Evolutionary conservation across 2,797 vertebrate genomes (phyloP).

Genomic region (Triplophysa bombifrons): DNA sequence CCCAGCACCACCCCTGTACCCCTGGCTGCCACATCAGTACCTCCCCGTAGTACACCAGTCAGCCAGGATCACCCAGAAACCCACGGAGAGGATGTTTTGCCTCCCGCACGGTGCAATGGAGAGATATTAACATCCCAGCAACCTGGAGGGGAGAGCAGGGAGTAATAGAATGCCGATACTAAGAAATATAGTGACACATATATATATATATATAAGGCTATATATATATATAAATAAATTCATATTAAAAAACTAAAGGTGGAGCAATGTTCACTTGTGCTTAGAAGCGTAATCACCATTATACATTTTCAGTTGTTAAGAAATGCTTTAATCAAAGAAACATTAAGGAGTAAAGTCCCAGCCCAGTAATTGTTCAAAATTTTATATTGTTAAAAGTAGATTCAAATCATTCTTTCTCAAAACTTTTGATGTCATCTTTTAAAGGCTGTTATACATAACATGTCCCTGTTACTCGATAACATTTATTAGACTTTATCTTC

Average conservation of each 20-base stretch:
- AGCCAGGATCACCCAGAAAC: conserved; percentile 68
- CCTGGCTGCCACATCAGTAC: conserved; percentile 64
- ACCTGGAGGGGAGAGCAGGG: conserved; percentile 71
- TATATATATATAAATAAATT: conserved; percentile 18
- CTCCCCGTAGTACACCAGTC: conserved; percentile 67
- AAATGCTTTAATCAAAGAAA: conserved; percentile 10
- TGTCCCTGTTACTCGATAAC: background rate
- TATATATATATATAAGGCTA: conserved; percentile 33
- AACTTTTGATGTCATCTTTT: background rate
- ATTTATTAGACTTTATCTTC: no score
- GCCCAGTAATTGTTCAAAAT: no score
- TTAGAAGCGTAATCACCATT: conserved; percentile 28
- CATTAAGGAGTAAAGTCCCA: conserved; percentile 14
- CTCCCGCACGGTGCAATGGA: conserved; percentile 78
- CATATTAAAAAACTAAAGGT: conserved; percentile 33
- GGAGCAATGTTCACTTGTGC: conserved; percentile 29
- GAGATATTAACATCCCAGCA: conserved; percentile 71
- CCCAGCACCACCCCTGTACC: conserved; percentile 66
- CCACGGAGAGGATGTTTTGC: conserved; percentile 66
- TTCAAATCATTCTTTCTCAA: background rate
- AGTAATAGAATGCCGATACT: conserved; percentile 50
- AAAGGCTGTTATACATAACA: background rate
- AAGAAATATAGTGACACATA: conserved; percentile 57
- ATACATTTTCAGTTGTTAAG: conserved; percentile 8
- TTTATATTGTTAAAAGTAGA: background rate